phyloP scores from a whole-genome alignment of 2,888 invertebrate genomes.

The Cloeon dipterum region DNA sequence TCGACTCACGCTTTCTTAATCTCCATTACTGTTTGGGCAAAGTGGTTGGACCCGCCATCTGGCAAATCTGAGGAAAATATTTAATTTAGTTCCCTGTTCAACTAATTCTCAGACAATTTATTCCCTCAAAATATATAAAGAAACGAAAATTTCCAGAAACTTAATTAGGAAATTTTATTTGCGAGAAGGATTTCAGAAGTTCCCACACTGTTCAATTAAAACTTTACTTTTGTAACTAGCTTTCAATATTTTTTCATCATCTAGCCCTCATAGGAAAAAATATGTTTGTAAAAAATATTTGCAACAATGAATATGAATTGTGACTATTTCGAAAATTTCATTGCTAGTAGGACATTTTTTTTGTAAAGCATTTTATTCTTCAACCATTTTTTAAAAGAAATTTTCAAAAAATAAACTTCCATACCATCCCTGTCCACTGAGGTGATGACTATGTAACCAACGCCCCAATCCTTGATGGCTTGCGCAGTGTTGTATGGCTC shows the following conservation, averaged over 20 bases:
- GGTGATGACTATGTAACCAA: constrained; percentile 93
- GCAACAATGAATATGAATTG: constrained; percentile 4
- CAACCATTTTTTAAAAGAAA: background rate
- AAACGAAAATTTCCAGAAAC: too few species aligned
- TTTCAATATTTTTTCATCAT: too few species aligned
- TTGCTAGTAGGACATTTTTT: background rate
- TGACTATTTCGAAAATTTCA: background rate
- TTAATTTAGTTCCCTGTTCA: too few species aligned
- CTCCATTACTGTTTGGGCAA: constrained; percentile 74
- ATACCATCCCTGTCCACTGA: constrained; percentile 96
- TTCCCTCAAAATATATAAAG: too few species aligned
- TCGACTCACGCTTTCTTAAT: constrained; percentile 48
- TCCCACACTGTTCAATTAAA: too few species aligned
- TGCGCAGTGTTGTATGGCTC: constrained; percentile 85
- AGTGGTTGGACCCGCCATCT: constrained; percentile 86
- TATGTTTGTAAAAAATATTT: too few species aligned
- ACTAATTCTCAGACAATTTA: too few species aligned
- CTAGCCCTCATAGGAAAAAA: too few species aligned
- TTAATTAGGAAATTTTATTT: too few species aligned
- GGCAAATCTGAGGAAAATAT: constrained; percentile 51
- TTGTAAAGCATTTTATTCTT: background rate
- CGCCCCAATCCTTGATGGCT: constrained; percentile 83
- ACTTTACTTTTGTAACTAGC: too few species aligned
- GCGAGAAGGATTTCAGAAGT: too few species aligned
- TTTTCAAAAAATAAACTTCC: background rate